Evolutionary conservation across 2,797 vertebrate genomes (phyloP), one percentile per base, ranked within the genome.

Genomic region (Paedocypris micromegethes): DNA sequence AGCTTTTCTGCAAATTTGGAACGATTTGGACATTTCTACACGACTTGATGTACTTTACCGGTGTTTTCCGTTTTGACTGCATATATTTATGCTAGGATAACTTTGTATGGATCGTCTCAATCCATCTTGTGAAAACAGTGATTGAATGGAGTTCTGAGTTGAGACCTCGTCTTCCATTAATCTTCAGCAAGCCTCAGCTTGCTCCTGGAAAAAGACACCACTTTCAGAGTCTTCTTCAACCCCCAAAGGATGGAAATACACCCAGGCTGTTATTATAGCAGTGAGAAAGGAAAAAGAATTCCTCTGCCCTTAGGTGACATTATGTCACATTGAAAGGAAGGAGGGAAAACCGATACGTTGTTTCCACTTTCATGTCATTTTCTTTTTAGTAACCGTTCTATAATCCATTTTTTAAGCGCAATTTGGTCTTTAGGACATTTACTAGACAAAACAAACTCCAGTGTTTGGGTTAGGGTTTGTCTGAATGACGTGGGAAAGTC

Each of bases 151-250:
- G 64, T 46, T 68, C 59, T 37, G 48, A 23, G 6, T 44, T n/a
- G 64, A 60, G 48, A 52, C 55, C 63, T 60, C 73, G 75, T 58
- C 72, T 84, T 80, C 54, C 78, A 75, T 72, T 66, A 75, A 78
- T 79, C 78, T 77, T 48, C 60, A 63, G 72, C 84, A 83, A 81
- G 87, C 78, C 79, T 70, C 43, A 66, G 76, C 86, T 72, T 85
- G 88, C 49, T 68, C 53, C 4, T 50, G 58, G 49, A 54, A 65
- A 64, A 62, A 48, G 64, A 58, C 50, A 2, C 52, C 53, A 8
- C 54, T 68, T 64, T 59, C 65, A 39, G 8, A 37, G 58, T 58
- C 62, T 59, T 39, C 44, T 71, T 45, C 67, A 74, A 57, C 56
- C 71, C 61, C 68, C 72, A 72, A 70, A 75, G 72, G 74, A 78